Evolutionary conservation across 2,797 vertebrate species (phyloP).

Genomic region (Eidolon dupreanum): DNA sequence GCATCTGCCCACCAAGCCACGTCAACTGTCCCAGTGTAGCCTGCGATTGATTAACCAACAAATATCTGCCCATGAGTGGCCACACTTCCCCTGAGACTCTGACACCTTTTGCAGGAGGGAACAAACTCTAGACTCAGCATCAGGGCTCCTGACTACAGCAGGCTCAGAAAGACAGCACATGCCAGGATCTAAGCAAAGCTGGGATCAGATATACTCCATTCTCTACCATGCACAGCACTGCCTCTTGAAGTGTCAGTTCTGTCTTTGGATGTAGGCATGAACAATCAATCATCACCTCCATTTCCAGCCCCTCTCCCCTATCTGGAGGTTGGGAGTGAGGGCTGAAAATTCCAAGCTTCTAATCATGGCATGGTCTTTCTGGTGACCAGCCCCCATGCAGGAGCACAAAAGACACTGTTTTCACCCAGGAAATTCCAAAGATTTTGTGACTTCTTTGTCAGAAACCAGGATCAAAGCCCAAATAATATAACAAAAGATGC

Average conservation of each 20-base stretch:
- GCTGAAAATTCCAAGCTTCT: background rate
- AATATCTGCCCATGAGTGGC: background rate
- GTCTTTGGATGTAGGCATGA: background rate
- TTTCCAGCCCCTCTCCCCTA: background rate
- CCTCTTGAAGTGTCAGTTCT: background rate
- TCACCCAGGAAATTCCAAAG: background rate
- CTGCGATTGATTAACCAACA: background rate
- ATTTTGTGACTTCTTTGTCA: background rate
- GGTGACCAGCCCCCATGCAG: background rate
- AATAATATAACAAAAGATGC: background rate
- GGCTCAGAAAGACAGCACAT: background rate
- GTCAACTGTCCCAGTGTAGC: background rate
- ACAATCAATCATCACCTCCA: background rate
- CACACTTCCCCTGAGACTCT: background rate
- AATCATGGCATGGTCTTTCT: background rate
- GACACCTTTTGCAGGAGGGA: background rate
- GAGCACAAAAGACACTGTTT: background rate
- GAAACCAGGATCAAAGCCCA: background rate
- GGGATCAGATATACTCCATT: background rate
- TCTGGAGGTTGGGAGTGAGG: background rate
- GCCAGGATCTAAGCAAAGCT: background rate
- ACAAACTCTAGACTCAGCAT: background rate
- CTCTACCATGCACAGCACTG: background rate
- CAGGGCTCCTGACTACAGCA: background rate
- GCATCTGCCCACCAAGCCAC: background rate